phyloP scores from a whole-genome alignment of 2,888 invertebrate genomes.

The Scrobipalpa costella region DNA sequence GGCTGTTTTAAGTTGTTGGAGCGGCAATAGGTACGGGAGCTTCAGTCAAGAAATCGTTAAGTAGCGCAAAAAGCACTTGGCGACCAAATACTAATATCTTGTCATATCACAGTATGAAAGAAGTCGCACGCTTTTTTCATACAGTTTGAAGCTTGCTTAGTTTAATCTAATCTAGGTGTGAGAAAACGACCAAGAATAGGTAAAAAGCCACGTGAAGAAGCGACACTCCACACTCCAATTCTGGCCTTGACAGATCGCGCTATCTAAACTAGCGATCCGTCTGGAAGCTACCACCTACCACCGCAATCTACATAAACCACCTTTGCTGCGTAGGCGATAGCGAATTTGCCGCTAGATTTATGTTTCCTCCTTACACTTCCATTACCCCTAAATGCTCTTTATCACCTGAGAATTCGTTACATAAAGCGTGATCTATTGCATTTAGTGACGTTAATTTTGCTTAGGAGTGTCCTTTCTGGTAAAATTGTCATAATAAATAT shows the following conservation, averaged over 20 bases:
- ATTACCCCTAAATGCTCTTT: slow-evolving; percentile 3
- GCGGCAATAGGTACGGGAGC: no score
- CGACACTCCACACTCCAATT: background rate
- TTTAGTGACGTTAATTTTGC: background rate
- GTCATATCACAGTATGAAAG: no score
- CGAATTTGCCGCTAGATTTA: slow-evolving; percentile 5
- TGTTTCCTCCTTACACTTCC: background rate
- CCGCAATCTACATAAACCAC: slow-evolving; percentile 11
- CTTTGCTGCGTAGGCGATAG: background rate
- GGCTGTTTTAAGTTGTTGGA: no score
- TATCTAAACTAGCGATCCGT: slow-evolving; percentile 13
- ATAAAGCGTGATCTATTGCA: background rate
- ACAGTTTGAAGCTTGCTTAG: no score
- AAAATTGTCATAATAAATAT: background rate
- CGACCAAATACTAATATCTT: no score
- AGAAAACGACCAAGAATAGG: background rate
- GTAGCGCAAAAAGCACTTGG: no score
- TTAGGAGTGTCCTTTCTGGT: background rate
- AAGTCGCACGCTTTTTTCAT: no score
- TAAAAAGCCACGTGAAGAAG: background rate
- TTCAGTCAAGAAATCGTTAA: no score
- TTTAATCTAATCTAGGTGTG: no score
- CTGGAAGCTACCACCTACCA: slow-evolving; percentile 4
- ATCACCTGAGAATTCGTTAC: background rate
- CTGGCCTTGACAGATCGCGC: background rate